Conservation (phyloP, 2,888 invertebrate genomes). For the Antheraea assamensis region DNA sequence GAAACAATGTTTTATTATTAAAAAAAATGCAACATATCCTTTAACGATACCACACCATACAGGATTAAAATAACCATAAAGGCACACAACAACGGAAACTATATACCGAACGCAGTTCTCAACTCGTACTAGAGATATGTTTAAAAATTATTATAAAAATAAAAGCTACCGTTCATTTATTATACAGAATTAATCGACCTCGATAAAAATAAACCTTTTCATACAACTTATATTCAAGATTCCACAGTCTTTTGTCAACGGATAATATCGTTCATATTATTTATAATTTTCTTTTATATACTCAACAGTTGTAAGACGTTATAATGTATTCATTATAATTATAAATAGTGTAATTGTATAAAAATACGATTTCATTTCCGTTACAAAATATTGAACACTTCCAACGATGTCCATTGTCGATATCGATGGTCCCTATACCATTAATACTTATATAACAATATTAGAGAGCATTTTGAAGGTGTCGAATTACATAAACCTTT, state of each 20-base stretch:
- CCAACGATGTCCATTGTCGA: background rate
- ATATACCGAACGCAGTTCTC: background rate
- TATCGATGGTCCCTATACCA: slow-evolving; percentile 7
- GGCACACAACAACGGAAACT: too few species aligned
- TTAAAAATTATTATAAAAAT: too few species aligned
- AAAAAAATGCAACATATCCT: background rate
- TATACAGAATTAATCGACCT: background rate
- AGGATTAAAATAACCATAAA: too few species aligned
- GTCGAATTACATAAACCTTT: background rate
- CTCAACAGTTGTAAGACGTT: background rate
- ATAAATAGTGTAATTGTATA: background rate
- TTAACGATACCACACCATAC: background rate
- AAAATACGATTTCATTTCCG: background rate
- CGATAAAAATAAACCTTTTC: background rate
- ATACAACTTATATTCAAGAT: background rate
- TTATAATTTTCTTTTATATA: background rate
- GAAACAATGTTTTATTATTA: background rate
- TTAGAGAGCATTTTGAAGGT: slow-evolving; percentile 9
- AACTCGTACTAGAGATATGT: too few species aligned
- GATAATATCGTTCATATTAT: background rate
- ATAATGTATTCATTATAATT: background rate
- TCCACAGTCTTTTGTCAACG: background rate
- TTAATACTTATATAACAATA: slow-evolving; percentile 3
- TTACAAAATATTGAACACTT: slow-evolving; percentile 5
- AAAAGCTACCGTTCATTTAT: too few species aligned